Percentiles rank a stretch among this genome's conserved stretches.
Conservation (phyloP, 2,113 vertebrate species). For the Cheirogaleus medius region DNA sequence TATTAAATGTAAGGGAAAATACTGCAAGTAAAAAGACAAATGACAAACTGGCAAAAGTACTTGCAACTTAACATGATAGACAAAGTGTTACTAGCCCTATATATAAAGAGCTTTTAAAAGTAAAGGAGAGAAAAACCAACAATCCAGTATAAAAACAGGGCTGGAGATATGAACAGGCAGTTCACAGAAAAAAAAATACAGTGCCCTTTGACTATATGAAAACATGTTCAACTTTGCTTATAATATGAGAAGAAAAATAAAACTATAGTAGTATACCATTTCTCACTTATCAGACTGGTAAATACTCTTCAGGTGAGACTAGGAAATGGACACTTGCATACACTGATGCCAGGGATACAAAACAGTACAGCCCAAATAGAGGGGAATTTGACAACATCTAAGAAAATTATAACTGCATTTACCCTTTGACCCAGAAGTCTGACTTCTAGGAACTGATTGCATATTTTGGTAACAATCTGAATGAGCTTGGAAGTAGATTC, state of each 20-base stretch:
- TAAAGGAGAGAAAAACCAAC: neutral
- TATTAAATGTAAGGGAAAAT: neutral
- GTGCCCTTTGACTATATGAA: neutral
- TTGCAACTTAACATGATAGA: neutral
- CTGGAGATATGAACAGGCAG: neutral
- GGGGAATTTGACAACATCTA: neutral
- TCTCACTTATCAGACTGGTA: neutral
- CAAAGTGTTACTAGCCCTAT: constrained; percentile 1
- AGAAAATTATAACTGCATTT: constrained; percentile 30
- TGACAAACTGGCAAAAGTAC: constrained; percentile 4
- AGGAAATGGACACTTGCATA: neutral
- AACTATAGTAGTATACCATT: neutral
- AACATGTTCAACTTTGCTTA: neutral
- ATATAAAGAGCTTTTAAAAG: constrained; percentile 20
- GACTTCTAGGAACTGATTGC: constrained; percentile 30
- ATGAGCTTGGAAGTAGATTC: neutral
- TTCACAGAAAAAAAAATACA: constrained; percentile 25
- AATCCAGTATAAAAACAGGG: neutral
- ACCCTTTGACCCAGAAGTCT: neutral
- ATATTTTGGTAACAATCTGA: neutral
- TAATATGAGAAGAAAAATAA: constrained; percentile 11
- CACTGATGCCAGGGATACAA: neutral
- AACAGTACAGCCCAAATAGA: neutral
- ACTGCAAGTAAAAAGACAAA: constrained; percentile 38
- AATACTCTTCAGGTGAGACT: neutral